phyloP scores from a whole-genome alignment of 2,797 vertebrate species.

The Lepus townsendii region DNA sequence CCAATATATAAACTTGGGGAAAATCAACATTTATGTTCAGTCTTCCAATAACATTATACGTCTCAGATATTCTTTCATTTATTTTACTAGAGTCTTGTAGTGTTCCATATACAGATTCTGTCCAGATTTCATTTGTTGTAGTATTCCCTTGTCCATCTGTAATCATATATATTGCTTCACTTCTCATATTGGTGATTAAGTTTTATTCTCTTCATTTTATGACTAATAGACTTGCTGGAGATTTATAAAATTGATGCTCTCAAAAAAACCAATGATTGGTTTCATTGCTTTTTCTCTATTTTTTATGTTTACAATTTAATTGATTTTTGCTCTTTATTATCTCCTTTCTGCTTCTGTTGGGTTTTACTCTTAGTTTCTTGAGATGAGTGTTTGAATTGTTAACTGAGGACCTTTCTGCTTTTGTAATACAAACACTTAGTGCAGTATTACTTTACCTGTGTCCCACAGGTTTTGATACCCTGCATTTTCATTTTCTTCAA shows the following conservation, averaged over 20 bases:
- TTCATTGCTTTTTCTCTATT: neutral
- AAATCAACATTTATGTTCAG: neutral
- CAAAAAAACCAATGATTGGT: neutral
- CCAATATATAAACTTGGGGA: neutral
- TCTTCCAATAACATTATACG: neutral
- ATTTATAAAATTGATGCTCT: neutral
- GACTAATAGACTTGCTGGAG: neutral
- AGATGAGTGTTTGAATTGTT: neutral
- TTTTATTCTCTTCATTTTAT: constrained; percentile 21
- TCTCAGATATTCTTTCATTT: constrained; percentile 39
- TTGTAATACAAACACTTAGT: constrained; percentile 39
- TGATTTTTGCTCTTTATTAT: constrained; percentile 38
- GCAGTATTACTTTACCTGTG: constrained; percentile 1
- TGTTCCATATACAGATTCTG: neutral
- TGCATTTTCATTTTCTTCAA: constrained; percentile 12
- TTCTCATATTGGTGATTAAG: constrained; percentile 1
- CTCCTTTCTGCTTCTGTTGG: neutral
- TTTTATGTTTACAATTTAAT: constrained; percentile 8
- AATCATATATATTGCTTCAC: neutral
- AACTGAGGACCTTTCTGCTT: neutral
- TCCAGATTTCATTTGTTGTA: neutral
- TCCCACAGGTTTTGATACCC: neutral
- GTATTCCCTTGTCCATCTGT: neutral
- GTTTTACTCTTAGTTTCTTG: neutral
- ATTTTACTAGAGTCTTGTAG: constrained; percentile 2